Percentiles rank a stretch among this genome's conserved stretches.
These are phyloP conservation scores for Microtus richardsoni DNA, from an alignment of 2,113 vertebrate genomes.

Conservation along the genomic window DNA sequence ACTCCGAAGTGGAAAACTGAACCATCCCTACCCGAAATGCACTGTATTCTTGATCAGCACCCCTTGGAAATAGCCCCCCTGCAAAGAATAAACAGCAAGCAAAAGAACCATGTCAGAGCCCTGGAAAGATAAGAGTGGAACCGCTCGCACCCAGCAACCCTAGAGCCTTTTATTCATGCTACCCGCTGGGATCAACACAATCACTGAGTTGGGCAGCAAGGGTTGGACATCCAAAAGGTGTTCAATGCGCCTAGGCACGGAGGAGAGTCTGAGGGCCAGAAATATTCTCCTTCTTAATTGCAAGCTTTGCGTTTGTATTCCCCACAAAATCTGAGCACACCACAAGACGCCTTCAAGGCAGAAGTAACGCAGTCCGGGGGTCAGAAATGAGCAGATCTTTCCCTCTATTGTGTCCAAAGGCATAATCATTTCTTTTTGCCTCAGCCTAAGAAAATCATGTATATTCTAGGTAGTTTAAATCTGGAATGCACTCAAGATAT, in stretches of 20 bases:
- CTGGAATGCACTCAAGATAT: constrained; percentile 81
- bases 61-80: constrained; percentile 98
- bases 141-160: not conserved
- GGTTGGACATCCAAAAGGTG: not conserved
- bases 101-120: constrained; percentile 68
- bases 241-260: not conserved
- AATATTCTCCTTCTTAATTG: not conserved
- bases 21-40: constrained; percentile 99
- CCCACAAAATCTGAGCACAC: constrained; percentile 14
- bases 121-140: not conserved
- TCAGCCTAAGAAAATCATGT: constrained; percentile 62
- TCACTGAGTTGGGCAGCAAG: not conserved
- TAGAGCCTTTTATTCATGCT: not conserved
- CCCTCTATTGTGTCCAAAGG: constrained; percentile 24
- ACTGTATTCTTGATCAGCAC: constrained; percentile 99
- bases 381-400: not conserved
- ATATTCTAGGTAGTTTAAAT: constrained; percentile 76
- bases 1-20: constrained; percentile 96
- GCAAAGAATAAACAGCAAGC: constrained; percentile 82
- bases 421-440: not conserved
- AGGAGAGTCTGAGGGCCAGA: constrained; percentile 4
- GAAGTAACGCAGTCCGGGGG: constrained; percentile 33
- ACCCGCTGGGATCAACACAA: not conserved
- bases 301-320: not conserved
- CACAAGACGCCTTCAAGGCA: constrained; percentile 16